These are phyloP conservation scores for Epizoanthus illoricatus DNA, from an alignment of 92 coral and sea anemone genomes.

Conservation along the genomic window DNA sequence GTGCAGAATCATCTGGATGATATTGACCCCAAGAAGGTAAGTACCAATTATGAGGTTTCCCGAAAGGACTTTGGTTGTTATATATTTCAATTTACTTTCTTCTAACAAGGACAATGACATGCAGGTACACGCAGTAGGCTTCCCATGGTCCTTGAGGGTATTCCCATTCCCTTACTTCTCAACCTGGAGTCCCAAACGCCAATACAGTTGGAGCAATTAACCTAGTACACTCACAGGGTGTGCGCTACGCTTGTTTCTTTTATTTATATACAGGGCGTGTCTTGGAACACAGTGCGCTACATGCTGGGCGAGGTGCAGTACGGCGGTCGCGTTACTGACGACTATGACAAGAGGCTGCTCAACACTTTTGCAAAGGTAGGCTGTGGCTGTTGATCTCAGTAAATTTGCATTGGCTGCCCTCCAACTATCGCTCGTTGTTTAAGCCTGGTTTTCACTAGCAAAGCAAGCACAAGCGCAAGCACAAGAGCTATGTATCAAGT, in stretches of 20 bases:
- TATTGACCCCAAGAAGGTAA: slow-evolving; percentile 83
- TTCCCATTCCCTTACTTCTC: no score
- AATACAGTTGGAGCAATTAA: no score
- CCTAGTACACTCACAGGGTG: not conserved
- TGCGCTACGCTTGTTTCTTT: not conserved
- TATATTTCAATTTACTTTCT: no score
- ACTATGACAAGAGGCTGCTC: slow-evolving; percentile 82
- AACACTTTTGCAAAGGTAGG: slow-evolving; percentile 82
- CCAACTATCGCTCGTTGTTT: not conserved
- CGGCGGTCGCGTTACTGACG: slow-evolving; percentile 90
- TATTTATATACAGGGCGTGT: slow-evolving; percentile 61
- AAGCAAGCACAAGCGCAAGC: no score
- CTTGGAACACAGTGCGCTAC: slow-evolving; percentile 94
- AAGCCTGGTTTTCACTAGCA: no score
- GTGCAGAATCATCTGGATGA: slow-evolving; percentile 91
- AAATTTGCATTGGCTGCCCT: not conserved
- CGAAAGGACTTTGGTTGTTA: no score
- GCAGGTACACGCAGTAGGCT: no score
- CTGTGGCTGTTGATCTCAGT: no score
- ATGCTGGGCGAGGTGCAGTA: slow-evolving; percentile 94
- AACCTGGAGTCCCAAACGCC: no score
- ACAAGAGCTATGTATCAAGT: no score
- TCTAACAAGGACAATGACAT: no score
- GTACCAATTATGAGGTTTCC: not conserved
- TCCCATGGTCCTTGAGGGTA: no score